Conservation (phyloP, 2,888 invertebrate species). For the Flabesymbios commensalis region DNA sequence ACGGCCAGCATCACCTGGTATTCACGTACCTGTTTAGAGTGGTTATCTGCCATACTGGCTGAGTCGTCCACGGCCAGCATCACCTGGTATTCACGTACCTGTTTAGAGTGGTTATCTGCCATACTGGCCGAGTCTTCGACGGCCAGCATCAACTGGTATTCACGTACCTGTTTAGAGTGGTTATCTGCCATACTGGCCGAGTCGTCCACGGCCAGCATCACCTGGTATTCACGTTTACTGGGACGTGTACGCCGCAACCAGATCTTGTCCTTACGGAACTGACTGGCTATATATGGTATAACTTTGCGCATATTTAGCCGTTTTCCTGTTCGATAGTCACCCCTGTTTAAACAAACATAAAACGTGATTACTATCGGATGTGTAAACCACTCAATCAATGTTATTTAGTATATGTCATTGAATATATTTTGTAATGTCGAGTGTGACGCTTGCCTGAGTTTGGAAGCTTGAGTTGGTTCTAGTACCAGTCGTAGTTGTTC, state of each 20-base stretch:
- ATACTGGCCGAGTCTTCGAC: too few species aligned
- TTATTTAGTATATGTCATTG: too few species aligned
- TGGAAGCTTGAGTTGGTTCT: slow-evolving; percentile 91
- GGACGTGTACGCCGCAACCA: slow-evolving; percentile 96
- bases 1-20: too few species aligned
- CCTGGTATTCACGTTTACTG: slow-evolving; percentile 93
- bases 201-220: slow-evolving; percentile 94
- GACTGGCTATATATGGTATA: slow-evolving; percentile 97
- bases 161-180: slow-evolving; percentile 66
- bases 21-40: too few species aligned
- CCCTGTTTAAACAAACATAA: slow-evolving; percentile 62
- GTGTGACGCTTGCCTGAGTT: slow-evolving; percentile 74
- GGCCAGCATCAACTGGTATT: too few species aligned
- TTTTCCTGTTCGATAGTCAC: slow-evolving; percentile 95
- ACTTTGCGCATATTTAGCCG: slow-evolving; percentile 98
- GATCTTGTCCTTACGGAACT: slow-evolving; percentile 98
- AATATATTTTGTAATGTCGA: too few species aligned
- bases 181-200: slow-evolving; percentile 73
- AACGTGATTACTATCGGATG: too few species aligned
- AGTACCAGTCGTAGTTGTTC: slow-evolving; percentile 91
- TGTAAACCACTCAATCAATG: neutral
- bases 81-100: neutral
- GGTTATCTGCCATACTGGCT: too few species aligned
- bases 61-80: neutral
- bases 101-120: too few species aligned